phyloP scores from a whole-genome alignment of 1,140 invertebrate genomes.

The Zaprionus capensis region DNA sequence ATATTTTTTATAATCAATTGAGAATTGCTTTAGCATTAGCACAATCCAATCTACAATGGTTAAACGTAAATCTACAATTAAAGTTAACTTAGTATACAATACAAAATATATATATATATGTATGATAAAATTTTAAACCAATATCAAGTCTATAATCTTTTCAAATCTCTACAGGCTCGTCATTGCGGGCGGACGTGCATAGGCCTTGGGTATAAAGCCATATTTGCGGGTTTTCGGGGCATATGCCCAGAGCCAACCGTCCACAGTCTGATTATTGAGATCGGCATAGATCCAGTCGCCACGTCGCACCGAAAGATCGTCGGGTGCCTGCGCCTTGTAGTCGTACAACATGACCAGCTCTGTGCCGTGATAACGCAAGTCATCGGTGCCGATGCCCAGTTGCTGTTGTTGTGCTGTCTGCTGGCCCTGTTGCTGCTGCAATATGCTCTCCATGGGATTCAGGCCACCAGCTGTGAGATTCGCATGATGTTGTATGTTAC shows the following conservation, averaged over 20 bases:
- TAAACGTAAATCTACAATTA: conserved; percentile 20
- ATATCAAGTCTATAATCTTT: not conserved
- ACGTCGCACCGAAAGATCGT: conserved; percentile 94
- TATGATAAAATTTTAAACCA: not conserved
- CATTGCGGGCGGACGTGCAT: conserved; percentile 96
- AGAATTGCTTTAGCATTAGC: conserved; percentile 46
- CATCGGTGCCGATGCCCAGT: conserved; percentile 85
- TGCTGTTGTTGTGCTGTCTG: conserved; percentile 71
- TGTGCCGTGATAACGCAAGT: conserved; percentile 91
- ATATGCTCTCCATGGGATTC: conserved; percentile 62
- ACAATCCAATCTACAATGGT: conserved; percentile 35
- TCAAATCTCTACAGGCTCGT: conserved; percentile 87
- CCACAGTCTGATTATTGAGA: conserved; percentile 95
- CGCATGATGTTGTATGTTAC: conserved; percentile 59
- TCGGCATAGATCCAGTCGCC: conserved; percentile 98
- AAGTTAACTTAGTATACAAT: conserved; percentile 4
- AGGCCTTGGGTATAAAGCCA: conserved; percentile 97
- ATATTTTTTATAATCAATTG: conserved; percentile 31
- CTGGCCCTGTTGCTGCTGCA: conserved; percentile 56
- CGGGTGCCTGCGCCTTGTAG: conserved; percentile 96
- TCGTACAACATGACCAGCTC: conserved; percentile 97
- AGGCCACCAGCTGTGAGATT: conserved; percentile 46
- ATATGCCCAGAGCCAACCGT: conserved; percentile 98
- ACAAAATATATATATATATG: not conserved
- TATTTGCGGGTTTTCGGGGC: conserved; percentile 96